These are phyloP conservation scores for Pogona vitticeps DNA, from an alignment of 2,113 vertebrate species.

Conservation along the genomic window DNA sequence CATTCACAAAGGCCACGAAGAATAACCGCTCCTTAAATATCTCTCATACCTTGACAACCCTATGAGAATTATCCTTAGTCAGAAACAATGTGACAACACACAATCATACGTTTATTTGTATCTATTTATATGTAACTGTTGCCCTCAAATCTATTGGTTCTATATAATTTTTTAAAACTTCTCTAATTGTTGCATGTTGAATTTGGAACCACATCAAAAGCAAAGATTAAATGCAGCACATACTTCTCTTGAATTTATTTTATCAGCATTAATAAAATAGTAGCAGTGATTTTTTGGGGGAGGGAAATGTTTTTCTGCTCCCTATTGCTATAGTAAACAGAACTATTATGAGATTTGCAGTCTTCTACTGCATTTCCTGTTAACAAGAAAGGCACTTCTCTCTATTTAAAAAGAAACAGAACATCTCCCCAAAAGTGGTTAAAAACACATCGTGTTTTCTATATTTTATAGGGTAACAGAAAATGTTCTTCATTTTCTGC, in stretches of 20 bases:
- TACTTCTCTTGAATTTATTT: constrained; percentile 31
- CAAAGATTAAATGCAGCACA: constrained; percentile 22
- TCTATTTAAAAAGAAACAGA: constrained; percentile 35
- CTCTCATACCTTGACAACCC: too few species aligned
- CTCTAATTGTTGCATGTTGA: not conserved
- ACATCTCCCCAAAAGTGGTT: not conserved
- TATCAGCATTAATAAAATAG: constrained; percentile 26
- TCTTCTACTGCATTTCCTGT: constrained; percentile 34
- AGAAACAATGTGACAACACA: too few species aligned
- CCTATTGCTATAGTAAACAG: constrained; percentile 50
- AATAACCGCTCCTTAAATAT: too few species aligned
- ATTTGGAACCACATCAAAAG: constrained; percentile 27
- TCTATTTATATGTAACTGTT: not conserved
- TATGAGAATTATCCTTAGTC: too few species aligned
- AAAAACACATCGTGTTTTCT: not conserved
- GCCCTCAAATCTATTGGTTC: not conserved
- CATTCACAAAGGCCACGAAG: too few species aligned
- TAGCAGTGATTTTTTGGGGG: constrained; percentile 36
- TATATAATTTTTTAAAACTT: not conserved
- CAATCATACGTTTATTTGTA: too few species aligned
- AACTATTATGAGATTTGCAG: constrained; percentile 47
- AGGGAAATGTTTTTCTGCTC: constrained; percentile 14
- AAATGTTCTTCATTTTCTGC: not conserved
- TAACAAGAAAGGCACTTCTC: constrained; percentile 21
- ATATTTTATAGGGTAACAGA: not conserved